Base-by-base conservation (phyloP, 2,888 invertebrate genomes). In the Unio pictorum region DNA sequence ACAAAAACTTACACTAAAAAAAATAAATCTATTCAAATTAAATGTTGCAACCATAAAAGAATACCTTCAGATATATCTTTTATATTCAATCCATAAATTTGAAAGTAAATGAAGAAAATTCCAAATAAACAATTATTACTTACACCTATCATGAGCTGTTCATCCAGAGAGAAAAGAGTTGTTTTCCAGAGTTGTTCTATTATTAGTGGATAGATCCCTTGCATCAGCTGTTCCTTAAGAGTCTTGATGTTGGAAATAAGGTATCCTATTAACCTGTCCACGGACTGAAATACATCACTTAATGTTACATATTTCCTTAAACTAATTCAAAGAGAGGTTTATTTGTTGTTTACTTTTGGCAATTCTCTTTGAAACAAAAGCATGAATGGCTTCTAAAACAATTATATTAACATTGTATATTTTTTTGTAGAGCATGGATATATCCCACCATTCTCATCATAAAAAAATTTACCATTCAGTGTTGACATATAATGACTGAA, bases 181-280 rank as follows among this genome's bases (percentile, higher is more conserved):
- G 80, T 75, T 6, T 66, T 75, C 87, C 87, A 88, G 20, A 87
- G 73, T 55, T 87, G 81, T 68, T 83, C 79, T 15, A 83, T 77
- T 73, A 88, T 83, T 7, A 78, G 72, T 3, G 86, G 86, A 69
- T 86, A 86, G 59, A 86, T 84, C 26, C 80, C 72, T 34, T 77
- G 67, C 76, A 85, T 82, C 59, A 88, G 80, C 57, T 82, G 80
- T 54, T 78, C 80, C 66, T 84, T 78, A 30, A 88, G 76, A 1
- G 84, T 84, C 67, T 78, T 74, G 20, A 88, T 73, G 74, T 87
- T 88, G 23, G 76, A 81, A 23, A 83, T 81, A 67, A 88, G 70
- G 69, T 88, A 88, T 6, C 78, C 81, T 55, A 88, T 73, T 34
- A 85, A 74, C 55, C 79, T 68, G 67, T 88, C 88, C 3, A 86